These are phyloP conservation scores for Myiotriccus ornatus DNA, from an alignment of 2,797 vertebrate species.

Conservation along the genomic window DNA sequence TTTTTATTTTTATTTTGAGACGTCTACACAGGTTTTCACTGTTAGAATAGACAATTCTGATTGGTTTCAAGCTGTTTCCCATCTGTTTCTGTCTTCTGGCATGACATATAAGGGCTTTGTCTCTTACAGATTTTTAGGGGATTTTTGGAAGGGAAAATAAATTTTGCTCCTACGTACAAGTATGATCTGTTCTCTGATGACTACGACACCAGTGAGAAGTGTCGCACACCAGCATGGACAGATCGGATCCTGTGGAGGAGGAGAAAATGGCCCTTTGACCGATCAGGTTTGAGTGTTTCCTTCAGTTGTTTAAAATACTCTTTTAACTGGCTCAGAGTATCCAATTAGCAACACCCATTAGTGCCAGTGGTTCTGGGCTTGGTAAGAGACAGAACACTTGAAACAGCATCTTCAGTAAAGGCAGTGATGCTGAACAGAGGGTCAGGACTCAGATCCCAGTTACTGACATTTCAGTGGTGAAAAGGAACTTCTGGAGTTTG, in stretches of 20 bases:
- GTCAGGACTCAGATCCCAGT: background rate
- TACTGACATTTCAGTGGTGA: background rate
- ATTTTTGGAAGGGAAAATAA: constrained; percentile 92
- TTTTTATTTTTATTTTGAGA: background rate
- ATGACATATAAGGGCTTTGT: background rate
- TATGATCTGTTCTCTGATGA: constrained; percentile 99
- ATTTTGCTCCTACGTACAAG: constrained; percentile 97
- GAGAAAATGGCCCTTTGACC: constrained; percentile 96
- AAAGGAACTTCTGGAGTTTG: background rate
- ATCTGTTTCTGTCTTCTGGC: constrained; percentile 9
- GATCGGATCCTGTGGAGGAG: constrained; percentile 97
- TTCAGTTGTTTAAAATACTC: background rate
- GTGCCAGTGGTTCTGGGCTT: background rate
- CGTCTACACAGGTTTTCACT: background rate
- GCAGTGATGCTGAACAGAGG: background rate
- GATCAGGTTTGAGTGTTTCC: constrained; percentile 81
- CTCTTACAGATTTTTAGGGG: constrained; percentile 87
- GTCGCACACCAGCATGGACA: constrained; percentile 96
- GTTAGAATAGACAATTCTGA: background rate
- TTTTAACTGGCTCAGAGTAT: background rate
- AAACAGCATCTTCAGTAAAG: background rate
- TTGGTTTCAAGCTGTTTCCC: constrained; percentile 11
- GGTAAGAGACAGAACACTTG: background rate
- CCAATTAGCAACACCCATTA: background rate
- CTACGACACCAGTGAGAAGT: constrained; percentile 98